Evolutionary conservation across 1,140 invertebrate species (phyloP), one percentile per base, ranked within the genome.

Genomic region (Dendroctonus ponderosae): DNA sequence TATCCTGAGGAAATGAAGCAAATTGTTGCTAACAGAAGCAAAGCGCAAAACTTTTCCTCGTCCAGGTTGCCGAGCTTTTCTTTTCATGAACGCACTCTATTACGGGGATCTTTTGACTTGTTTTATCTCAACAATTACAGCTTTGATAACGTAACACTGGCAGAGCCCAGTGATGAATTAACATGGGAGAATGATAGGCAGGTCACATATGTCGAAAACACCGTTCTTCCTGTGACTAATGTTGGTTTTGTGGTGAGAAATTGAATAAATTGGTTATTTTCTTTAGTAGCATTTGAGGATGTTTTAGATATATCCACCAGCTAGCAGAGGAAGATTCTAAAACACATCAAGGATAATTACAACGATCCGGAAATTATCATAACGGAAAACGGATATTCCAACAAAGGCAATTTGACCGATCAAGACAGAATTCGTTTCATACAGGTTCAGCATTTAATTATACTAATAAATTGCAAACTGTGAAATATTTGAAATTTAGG

Each of bases 331-430:
- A 76, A 80, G 26, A 7, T 84, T 12, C 72, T 91, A 9, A 85
- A 85, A 48, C 87, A 85, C 82, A 82, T 92, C 7, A 81, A 82
- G 53, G 73, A 79, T 0, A 76, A 81, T 8, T 92, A 89, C 71
- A 76, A 82, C 52, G 86, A 88, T 75, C 82, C 85, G 0, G 71
- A 78, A n/a, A 79, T 91, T 2, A 78, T 87, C 6, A 80, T 92
- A 3, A 87, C 87, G 0, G 90, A 91, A 82, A 91, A 91, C 74
- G 90, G 90, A 15, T 83, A 77, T 78, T 82, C 78, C 56, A 82
- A 82, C 76, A 69, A 61, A 6, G 59, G 56, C 8, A 42, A 37
- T n/a, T 15, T 70, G 0, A 57, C 67, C 43, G 71, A 74, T 54
- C 54, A 54, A 7, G 51, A 46, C 3, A 67, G 70, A 42, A 57